Percentiles rank a stretch among this genome's conserved stretches.
Evolutionary conservation across 2,113 vertebrate genomes (phyloP).

Genomic region (Merops nubicus): DNA sequence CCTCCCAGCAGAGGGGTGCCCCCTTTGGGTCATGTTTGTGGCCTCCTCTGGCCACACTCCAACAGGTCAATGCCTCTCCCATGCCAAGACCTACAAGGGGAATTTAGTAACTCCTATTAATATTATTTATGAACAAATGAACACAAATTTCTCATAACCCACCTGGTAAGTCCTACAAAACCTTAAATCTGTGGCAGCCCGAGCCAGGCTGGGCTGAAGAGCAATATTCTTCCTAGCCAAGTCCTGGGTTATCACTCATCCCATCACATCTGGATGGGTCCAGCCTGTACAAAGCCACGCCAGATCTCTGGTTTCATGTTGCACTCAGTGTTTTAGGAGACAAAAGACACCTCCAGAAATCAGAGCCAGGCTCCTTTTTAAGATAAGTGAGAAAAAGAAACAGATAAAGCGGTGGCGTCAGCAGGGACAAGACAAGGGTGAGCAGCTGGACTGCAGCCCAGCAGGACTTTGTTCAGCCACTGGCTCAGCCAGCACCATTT

Average conservation of each 20-base stretch:
- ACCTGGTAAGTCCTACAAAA: not conserved
- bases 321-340: not conserved
- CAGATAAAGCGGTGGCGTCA: not conserved
- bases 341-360: conserved; percentile 6
- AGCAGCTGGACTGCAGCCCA: no score
- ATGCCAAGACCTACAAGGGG: not conserved
- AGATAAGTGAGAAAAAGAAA: not conserved
- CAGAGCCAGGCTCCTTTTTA: not conserved
- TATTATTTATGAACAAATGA: not conserved
- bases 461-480: not conserved
- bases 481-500: not conserved
- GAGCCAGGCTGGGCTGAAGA: not conserved
- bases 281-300: not conserved
- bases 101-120: not conserved
- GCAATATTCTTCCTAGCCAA: not conserved
- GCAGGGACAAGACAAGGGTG: not conserved
- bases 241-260: fast-evolving
- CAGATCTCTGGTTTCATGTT: not conserved
- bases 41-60: not conserved
- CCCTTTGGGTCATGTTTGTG: not conserved
- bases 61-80: not conserved
- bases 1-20: not conserved
- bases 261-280: not conserved
- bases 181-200: not conserved
- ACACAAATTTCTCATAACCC: not conserved